Conservation (phyloP, 2,797 vertebrate genomes). For the Sphenopsis melanotis region DNA sequence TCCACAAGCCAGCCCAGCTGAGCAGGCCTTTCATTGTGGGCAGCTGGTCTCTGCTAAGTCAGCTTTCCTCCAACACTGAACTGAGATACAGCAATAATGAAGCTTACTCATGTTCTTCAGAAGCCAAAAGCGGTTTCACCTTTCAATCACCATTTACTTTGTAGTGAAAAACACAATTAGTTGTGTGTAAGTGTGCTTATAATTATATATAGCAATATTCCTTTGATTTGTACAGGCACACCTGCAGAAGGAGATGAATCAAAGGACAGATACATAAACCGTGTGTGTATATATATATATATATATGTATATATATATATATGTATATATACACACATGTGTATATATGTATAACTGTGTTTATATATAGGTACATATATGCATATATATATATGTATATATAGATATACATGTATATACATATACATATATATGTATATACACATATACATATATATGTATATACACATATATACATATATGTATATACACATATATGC, state of each 20-base stretch:
- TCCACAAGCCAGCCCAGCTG: background rate
- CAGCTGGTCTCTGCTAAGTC: rapidly evolving
- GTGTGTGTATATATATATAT: rapidly evolving
- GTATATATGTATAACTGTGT: no score
- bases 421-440: no score
- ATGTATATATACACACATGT: rapidly evolving
- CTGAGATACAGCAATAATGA: background rate
- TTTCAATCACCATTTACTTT: background rate
- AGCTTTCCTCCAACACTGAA: background rate
- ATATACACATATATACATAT: rapidly evolving
- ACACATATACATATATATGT: rapidly evolving
- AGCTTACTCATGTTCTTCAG: rapidly evolving
- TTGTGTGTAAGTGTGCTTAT: background rate
- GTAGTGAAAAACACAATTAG: rapidly evolving
- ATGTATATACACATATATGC: rapidly evolving
- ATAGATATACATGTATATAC: rapidly evolving
- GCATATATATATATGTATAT: background rate
- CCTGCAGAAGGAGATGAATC: background rate
- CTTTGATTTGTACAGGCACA: background rate
- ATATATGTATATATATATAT: rapidly evolving
- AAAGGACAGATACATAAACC: background rate
- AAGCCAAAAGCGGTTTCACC: background rate
- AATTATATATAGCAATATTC: background rate
- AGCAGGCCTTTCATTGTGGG: background rate
- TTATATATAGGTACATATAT: no score